These are phyloP conservation scores for Vesta saturnalis DNA, from an alignment of 2,888 invertebrate species.

Conservation along the genomic window DNA sequence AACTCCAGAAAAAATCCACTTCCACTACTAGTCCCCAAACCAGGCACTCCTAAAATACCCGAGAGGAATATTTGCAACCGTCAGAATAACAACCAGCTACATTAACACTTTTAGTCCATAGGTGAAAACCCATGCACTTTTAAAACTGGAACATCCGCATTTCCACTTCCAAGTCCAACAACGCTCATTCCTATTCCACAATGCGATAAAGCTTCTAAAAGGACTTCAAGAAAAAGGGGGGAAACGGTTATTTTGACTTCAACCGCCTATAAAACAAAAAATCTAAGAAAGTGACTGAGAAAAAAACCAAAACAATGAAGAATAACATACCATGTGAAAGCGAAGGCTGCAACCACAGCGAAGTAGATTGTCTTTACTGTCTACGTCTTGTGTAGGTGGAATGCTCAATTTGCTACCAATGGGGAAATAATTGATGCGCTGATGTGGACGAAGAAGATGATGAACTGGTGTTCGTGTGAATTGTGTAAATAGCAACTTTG, in stretches of 20 bases:
- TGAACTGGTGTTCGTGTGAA: too few species aligned
- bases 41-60: not conserved
- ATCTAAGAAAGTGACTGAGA: not conserved
- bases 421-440: not conserved
- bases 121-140: too few species aligned
- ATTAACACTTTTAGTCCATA: too few species aligned
- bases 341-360: not conserved
- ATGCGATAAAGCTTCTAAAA: not conserved
- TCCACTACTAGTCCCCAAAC: too few species aligned
- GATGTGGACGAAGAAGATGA: not conserved
- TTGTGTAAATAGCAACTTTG: not conserved
- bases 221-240: not conserved
- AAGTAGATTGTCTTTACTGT: not conserved
- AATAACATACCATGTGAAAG: not conserved
- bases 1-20: too few species aligned
- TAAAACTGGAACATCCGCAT: too few species aligned
- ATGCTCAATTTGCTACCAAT: too few species aligned
- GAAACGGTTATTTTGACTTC: constrained; percentile 1
- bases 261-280: not conserved
- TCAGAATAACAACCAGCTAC: not conserved
- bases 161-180: not conserved
- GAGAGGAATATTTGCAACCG: not conserved
- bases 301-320: not conserved
- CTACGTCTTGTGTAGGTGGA: not conserved
- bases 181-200: not conserved